Base-by-base conservation (phyloP, 37 sponge, comb jelly and placozoan genomes). In the Halichondria panicea region DNA sequence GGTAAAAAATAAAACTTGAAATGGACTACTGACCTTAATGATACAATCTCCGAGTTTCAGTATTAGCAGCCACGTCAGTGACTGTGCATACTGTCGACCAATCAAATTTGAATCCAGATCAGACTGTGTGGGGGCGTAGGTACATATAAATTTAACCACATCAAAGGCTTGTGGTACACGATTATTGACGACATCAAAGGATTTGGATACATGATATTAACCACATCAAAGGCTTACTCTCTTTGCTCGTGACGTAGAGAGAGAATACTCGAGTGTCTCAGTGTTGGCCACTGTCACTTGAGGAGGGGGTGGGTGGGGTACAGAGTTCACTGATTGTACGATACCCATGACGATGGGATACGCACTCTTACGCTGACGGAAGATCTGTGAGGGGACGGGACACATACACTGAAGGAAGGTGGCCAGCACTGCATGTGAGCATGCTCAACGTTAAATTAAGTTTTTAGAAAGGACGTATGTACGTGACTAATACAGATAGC, bases 1-100 rank as follows among this genome's bases (percentile, higher is more conserved):
- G n/a, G n/a, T n/a, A n/a, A n/a, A n/a, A n/a, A n/a, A n/a, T n/a
- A n/a, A n/a, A n/a, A n/a, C n/a, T n/a, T n/a, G n/a, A n/a, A n/a
- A n/a, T n/a, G n/a, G n/a, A n/a, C n/a, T n/a, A 7, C 44, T 15
- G 42, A 90, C 91, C 82, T 81, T 80, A 39, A 81, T 28, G 30
- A 91, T 91, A 37, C 63, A 77, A 68, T 91, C 91, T 35, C 82
- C 87, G n/a, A 41, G 43, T 36, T 71, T 46, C 57, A 91, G 71
- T 15, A 91, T 85, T 60, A 85, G 55, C 24, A 19, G 79, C 50
- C 15, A 91, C 71, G 3, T 81, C 82, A 19, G 71, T 52, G 35
- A 91, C 74, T 0, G 45, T 55, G 32, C 67, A 85, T 19, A 65
- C 62, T 4, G 68, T 71, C 2, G 71, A 52, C 86, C 86, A 81